Evolutionary conservation across 2,113 vertebrate genomes (phyloP).

Genomic region (Donacobius atricapilla): DNA sequence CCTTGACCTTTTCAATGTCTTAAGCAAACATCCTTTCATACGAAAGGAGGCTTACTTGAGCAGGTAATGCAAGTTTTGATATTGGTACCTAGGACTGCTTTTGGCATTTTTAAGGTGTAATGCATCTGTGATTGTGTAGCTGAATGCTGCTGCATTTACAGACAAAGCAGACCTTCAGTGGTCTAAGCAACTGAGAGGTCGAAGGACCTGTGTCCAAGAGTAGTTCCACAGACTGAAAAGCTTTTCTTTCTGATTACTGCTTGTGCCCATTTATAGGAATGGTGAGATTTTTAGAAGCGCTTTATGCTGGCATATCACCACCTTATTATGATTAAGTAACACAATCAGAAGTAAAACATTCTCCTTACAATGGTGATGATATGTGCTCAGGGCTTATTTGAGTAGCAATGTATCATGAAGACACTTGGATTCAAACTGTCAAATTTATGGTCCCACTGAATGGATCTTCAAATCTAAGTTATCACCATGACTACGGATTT

Average conservation of each 20-base stretch:
- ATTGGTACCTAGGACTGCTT: neutral
- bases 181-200: neutral
- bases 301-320: neutral
- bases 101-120: neutral
- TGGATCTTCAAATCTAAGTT: neutral
- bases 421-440: neutral
- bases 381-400: neutral
- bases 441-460: neutral
- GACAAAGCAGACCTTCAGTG: neutral
- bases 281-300: neutral
- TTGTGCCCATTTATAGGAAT: neutral
- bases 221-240: neutral
- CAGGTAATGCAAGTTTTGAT: neutral
- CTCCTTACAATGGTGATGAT: neutral
- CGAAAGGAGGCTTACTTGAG: neutral
- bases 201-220: neutral
- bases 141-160: neutral
- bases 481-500: neutral
- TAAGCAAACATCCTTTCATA: neutral
- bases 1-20: neutral
- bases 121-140: neutral
- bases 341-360: neutral
- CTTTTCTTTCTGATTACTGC: neutral
- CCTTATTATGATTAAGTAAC: neutral
- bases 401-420: neutral